Conservation (phyloP, 2,113 vertebrate genomes). For the Dendrocopos noguchii region DNA sequence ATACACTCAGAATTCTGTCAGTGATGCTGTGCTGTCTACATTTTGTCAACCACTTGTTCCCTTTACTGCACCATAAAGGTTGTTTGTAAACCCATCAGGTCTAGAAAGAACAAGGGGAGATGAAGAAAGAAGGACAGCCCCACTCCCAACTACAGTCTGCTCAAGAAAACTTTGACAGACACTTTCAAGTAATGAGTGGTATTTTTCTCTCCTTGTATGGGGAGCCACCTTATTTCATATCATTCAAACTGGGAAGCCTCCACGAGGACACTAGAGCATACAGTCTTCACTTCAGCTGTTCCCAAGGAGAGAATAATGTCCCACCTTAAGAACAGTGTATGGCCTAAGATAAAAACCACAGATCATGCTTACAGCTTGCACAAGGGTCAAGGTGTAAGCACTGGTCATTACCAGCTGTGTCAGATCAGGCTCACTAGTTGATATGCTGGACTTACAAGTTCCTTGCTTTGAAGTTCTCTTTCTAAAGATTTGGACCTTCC, state of each 20-base stretch:
- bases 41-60: not conserved
- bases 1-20: not conserved
- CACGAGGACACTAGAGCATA: not conserved
- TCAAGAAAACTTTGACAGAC: not conserved
- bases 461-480: constrained; percentile 3
- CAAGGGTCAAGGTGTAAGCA: not conserved
- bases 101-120: not conserved
- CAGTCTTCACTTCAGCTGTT: not conserved
- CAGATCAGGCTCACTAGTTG: not conserved
- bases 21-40: not conserved
- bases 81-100: not conserved
- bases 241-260: not conserved
- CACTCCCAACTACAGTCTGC: not conserved
- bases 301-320: not conserved
- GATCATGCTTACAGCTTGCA: not conserved
- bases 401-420: not conserved
- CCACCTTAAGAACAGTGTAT: not conserved
- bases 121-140: not conserved
- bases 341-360: not conserved
- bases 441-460: not conserved
- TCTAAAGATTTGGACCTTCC: constrained; percentile 36
- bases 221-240: not conserved
- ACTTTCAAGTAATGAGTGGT: not conserved
- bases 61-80: not conserved
- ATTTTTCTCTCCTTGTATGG: not conserved